Percentiles rank a stretch among this genome's conserved stretches.
Evolutionary conservation across 1,140 invertebrate genomes (phyloP).

Genomic region (Drosophila malerkotliana): DNA sequence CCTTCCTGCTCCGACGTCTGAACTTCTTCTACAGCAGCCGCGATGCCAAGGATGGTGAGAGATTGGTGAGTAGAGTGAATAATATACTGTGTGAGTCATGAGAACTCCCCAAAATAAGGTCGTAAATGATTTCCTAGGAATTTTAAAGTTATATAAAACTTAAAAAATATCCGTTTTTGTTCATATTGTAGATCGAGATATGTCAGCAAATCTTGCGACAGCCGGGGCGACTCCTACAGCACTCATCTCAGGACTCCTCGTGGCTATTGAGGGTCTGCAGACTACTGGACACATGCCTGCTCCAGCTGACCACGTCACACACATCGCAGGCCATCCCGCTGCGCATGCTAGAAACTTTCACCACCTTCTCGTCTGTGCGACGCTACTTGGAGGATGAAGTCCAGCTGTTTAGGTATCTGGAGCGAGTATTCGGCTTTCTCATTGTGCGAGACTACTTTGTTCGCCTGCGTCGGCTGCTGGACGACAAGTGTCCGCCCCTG

Average conservation of each 20-base stretch:
- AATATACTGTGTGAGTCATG: not conserved
- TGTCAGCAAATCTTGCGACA: constrained; percentile 75
- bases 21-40: constrained; percentile 90
- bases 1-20: constrained; percentile 86
- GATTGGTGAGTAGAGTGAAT: constrained; percentile 86
- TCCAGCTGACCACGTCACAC: constrained; percentile 64
- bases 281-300: constrained; percentile 68
- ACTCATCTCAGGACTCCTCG: constrained; percentile 56
- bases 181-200: constrained; percentile 65
- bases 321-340: constrained; percentile 89
- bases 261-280: constrained; percentile 75
- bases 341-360: constrained; percentile 91
- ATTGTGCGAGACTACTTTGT: constrained; percentile 88
- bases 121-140: too few species aligned
- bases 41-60: constrained; percentile 87
- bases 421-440: constrained; percentile 80
- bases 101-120: too few species aligned
- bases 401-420: constrained; percentile 82
- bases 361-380: constrained; percentile 86
- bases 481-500: constrained; percentile 89
- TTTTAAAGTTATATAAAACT: too few species aligned
- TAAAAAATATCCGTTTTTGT: not conserved
- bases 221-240: constrained; percentile 61
- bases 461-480: constrained; percentile 88
- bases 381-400: constrained; percentile 84